Evolutionary conservation across 2,888 invertebrate species (phyloP).

Genomic region (Boloria selene): DNA sequence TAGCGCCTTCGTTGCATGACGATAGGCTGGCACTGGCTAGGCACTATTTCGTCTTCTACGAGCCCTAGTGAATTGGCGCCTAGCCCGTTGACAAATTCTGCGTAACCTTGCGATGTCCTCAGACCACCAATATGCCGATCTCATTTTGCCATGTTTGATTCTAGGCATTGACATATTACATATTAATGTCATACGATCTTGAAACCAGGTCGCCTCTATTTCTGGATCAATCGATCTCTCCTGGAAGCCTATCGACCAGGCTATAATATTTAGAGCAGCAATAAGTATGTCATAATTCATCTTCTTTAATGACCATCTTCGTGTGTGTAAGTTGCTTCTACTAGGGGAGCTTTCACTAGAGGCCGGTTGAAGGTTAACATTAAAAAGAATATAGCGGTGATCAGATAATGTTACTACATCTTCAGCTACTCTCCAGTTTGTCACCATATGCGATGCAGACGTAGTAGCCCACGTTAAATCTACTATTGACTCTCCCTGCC

Average conservation of each 20-base stretch:
- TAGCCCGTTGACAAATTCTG: constrained; percentile 8
- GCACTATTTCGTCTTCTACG: constrained; percentile 13
- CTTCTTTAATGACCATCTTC: constrained; percentile 26
- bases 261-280: constrained; percentile 21
- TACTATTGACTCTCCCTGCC: constrained; percentile 41
- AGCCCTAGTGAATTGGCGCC: constrained; percentile 25
- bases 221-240: constrained; percentile 3
- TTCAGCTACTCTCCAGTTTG: constrained; percentile 30
- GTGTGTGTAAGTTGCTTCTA: too few relatives aligned
- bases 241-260: constrained; percentile 18
- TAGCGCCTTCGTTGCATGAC: constrained; percentile 9
- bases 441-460: constrained; percentile 15
- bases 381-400: constrained; percentile 27
- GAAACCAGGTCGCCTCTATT: constrained; percentile 21
- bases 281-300: constrained; percentile 21
- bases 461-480: constrained; percentile 36
- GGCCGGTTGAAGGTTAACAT: constrained; percentile 5
- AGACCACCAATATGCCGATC: constrained; percentile 33
- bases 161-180: constrained; percentile 34
- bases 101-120: constrained; percentile 23
- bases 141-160: not conserved
- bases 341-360: too few relatives aligned
- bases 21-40: constrained; percentile 6
- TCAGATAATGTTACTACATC: constrained; percentile 35
- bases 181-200: constrained; percentile 25